Percentiles rank a stretch among this genome's conserved stretches.
Conservation (phyloP, 2,888 invertebrate species). For the Drosophila picticornis region DNA sequence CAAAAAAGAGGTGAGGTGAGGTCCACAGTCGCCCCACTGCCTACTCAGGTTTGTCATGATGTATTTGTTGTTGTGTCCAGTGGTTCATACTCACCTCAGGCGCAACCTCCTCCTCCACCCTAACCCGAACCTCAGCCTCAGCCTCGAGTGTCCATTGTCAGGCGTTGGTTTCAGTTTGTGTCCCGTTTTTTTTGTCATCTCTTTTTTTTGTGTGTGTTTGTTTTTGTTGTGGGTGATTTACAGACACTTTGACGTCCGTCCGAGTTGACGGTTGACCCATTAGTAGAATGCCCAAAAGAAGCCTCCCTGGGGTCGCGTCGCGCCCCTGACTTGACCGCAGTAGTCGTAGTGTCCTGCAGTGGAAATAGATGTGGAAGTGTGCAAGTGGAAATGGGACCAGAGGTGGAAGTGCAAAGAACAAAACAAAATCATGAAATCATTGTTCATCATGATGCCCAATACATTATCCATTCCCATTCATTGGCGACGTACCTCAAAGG, state of each 20-base stretch:
- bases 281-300: slow-evolving; percentile 71
- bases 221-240: slow-evolving; percentile 74
- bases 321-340: slow-evolving; percentile 17
- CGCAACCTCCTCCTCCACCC: slow-evolving; percentile 32
- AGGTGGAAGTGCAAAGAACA: slow-evolving; percentile 41
- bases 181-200: slow-evolving; percentile 9
- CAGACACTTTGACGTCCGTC: slow-evolving; percentile 79
- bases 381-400: neutral
- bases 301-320: slow-evolving; percentile 55
- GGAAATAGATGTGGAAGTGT: slow-evolving; percentile 10
- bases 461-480: slow-evolving; percentile 74
- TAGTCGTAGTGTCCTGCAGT: slow-evolving; percentile 13
- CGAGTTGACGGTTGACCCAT: slow-evolving; percentile 79
- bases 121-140: slow-evolving; percentile 28
- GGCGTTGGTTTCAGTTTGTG: slow-evolving; percentile 46
- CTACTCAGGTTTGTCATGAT: slow-evolving; percentile 59
- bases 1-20: slow-evolving; percentile 23
- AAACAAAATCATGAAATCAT: slow-evolving; percentile 79
- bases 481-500: slow-evolving; percentile 62
- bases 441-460: slow-evolving; percentile 80
- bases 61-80: slow-evolving; percentile 59
- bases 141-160: slow-evolving; percentile 27
- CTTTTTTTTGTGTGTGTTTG: slow-evolving; percentile 36
- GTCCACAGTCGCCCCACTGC: neutral
- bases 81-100: slow-evolving; percentile 49